Evolutionary conservation across 2,113 vertebrate genomes (phyloP).

Genomic region (Cyphomyrus plagiostoma): DNA sequence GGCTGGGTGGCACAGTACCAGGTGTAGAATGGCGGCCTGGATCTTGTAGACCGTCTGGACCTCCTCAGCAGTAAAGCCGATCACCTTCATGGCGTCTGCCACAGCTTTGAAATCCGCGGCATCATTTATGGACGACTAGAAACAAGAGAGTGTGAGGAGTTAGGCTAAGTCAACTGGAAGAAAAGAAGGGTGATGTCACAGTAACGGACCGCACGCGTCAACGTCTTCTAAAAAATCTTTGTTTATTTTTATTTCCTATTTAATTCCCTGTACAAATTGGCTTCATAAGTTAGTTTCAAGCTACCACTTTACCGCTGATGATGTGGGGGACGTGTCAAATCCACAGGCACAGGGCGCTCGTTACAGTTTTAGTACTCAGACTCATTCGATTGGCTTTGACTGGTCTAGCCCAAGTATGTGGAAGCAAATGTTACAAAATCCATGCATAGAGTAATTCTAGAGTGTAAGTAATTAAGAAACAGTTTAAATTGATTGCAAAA

Average conservation of each 20-base stretch:
- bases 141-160: neutral
- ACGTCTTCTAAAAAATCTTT: neutral
- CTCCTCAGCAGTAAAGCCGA: constrained; percentile 90
- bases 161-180: neutral
- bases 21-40: constrained; percentile 84
- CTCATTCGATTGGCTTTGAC: neutral
- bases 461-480: neutral
- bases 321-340: neutral
- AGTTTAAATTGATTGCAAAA: neutral
- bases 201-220: too few relatives aligned
- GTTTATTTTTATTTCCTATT: neutral
- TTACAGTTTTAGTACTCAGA: neutral
- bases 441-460: neutral
- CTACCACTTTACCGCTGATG: neutral
- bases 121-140: constrained; percentile 81
- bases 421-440: neutral
- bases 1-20: constrained; percentile 62
- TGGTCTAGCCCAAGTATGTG: neutral
- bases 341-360: neutral
- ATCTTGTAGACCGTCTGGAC: constrained; percentile 92
- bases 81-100: constrained; percentile 92
- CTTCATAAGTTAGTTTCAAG: neutral
- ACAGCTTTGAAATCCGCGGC: constrained; percentile 86
- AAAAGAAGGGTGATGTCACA: too few relatives aligned
- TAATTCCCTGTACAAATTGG: neutral